Evolutionary conservation across 2,888 invertebrate genomes (phyloP), one percentile per base, ranked within the genome.

Genomic region (Spodoptera picta): DNA sequence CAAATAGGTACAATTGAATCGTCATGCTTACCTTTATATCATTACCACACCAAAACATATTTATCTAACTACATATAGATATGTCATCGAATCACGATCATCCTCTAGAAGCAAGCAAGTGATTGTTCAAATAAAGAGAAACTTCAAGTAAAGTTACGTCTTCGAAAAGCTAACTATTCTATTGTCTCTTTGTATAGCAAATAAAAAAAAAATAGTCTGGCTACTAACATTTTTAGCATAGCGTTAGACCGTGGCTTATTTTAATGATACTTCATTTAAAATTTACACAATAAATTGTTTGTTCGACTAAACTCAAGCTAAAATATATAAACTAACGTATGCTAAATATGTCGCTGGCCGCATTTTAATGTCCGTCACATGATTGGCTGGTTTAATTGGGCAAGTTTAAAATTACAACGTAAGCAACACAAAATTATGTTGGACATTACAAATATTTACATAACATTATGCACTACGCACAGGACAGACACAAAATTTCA

Each of bases 71-170:
- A 93, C 87, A 86, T 75, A 90, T 91, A 93, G 94, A 94, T 94
- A 94, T 94, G 94, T 94, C 87, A 92, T 92, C 86, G 87, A 90
- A 92, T 94, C 94, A 94, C 94, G 90, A 88, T 90, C 87, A 87
- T 89, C 80, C 83, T 85, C 87, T 90, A 91, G 84, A 88, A 90
- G 90, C 92, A 90, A 92, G 93, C 93, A 82, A 36, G 87, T 87
- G 88, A 86, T 83, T 82, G 50, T 57, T 58, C 43, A 72, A 70
- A 76, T 19, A 54, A 67, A 69, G 7, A 44, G 57, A 49, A 50
- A 49, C 19, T 12, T 24, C 31, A 77, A 81, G 51, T 65, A 69
- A 74, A 72, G 68, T 12, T 60, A 45, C 52, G 27, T 57, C 45
- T 53, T 60, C 24, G 65, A 62, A 57, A 73, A 63, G 64, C 64